A percentile compares a stretch with the other conserved stretches of the same genome.
Evolutionary conservation across 2,888 invertebrate species (phyloP).

Genomic region (Euphydryas editha): DNA sequence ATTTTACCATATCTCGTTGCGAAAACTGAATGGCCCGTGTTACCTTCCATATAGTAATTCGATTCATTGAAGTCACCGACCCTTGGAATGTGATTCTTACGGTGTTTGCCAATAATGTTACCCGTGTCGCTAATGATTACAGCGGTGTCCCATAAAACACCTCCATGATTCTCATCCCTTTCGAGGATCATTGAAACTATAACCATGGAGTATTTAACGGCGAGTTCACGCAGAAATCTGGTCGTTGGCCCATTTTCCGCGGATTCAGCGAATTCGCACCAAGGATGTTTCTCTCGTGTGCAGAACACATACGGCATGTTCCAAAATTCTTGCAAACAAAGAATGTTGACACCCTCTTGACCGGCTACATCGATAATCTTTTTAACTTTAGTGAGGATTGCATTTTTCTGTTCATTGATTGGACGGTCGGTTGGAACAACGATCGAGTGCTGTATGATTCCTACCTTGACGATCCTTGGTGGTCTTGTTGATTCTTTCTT

Average conservation of each 20-base stretch:
- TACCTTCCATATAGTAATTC: conserved; percentile 98
- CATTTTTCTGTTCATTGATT: conserved; percentile 90
- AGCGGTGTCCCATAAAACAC: conserved; percentile 97
- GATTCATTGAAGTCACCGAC: conserved; percentile 99
- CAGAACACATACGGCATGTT: conserved; percentile 99
- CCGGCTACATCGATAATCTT: conserved; percentile 93
- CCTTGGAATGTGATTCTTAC: conserved; percentile 99
- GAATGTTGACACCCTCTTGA: conserved; percentile 91
- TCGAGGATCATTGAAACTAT: conserved; percentile 98
- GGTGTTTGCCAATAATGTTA: conserved; percentile 95
- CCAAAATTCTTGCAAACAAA: conserved; percentile 99
- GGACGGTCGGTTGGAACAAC: conserved; percentile 90
- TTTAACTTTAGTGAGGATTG: conserved; percentile 90
- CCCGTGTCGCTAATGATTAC: conserved; percentile 96
- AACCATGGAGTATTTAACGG: conserved; percentile 94
- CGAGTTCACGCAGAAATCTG: conserved; percentile 90
- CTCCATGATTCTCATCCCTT: conserved; percentile 93
- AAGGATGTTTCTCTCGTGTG: conserved; percentile 97
- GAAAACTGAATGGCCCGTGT: conserved; percentile 97
- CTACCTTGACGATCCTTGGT: conserved; percentile 91
- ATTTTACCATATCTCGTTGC: conserved; percentile 94
- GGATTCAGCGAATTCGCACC: conserved; percentile 98
- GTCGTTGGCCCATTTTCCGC: conserved; percentile 95
- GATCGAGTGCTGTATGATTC: conserved; percentile 94
- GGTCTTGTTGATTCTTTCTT: conserved; percentile 82